Evolutionary conservation across 2,888 invertebrate genomes (phyloP).

Genomic region (Macroteleia sp.): DNA sequence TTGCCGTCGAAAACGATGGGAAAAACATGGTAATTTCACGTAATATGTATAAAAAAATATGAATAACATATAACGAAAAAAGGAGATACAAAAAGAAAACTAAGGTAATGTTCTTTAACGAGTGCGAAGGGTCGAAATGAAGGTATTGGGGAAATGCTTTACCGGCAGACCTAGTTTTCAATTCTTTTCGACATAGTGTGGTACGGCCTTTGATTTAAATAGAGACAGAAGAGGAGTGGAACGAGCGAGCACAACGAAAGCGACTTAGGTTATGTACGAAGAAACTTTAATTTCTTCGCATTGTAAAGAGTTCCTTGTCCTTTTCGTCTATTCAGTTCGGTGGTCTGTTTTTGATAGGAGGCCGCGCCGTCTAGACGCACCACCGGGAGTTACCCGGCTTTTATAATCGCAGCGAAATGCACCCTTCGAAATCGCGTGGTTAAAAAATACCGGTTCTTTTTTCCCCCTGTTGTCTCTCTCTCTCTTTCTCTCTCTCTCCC

Average conservation of each 20-base stretch:
- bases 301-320: conserved; percentile 82
- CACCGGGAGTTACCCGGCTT: conserved; percentile 78
- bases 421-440: conserved; percentile 77
- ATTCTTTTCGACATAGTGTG: conserved; percentile 56
- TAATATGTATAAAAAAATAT: background rate
- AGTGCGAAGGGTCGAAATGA: conserved; percentile 30
- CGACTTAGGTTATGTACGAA: conserved; percentile 67
- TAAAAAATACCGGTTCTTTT: conserved; percentile 81
- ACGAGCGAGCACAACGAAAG: conserved; percentile 36
- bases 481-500: background rate
- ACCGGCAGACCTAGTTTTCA: conserved; percentile 55
- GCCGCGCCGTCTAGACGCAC: too few relatives aligned
- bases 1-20: background rate
- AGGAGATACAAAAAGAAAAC: background rate
- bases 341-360: too few relatives aligned
- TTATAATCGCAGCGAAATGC: conserved; percentile 82
- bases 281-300: conserved; percentile 82
- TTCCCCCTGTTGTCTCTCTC: conserved; percentile 31
- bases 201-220: conserved; percentile 67
- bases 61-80: background rate
- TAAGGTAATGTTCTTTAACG: conserved; percentile 2
- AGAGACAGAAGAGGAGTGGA: conserved; percentile 55
- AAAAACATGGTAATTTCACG: conserved; percentile 7
- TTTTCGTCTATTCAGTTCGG: conserved; percentile 81
- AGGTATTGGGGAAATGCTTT: conserved; percentile 29